phyloP scores from a whole-genome alignment of 2,888 invertebrate species.

The Hipparchia sbordonii region DNA sequence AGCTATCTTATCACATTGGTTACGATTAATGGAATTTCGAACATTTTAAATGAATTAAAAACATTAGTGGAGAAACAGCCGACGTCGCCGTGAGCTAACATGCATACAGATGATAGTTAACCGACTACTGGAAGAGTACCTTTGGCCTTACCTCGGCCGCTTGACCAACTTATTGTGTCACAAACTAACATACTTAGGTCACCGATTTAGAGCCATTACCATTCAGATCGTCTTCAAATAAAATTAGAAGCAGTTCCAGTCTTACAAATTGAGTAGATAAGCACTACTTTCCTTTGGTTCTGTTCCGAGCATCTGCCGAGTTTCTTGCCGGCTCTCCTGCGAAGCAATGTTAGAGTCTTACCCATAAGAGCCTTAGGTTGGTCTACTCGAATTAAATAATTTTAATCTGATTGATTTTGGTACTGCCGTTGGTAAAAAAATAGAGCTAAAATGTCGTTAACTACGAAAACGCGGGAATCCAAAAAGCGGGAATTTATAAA shows the following conservation, averaged over 20 bases:
- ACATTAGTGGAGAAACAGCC: constrained; percentile 10
- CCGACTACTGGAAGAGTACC: constrained; percentile 49
- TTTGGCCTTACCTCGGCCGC: constrained; percentile 57
- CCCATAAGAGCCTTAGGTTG: too few species aligned
- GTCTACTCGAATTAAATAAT: background rate
- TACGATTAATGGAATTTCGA: background rate
- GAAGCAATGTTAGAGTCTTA: too few species aligned
- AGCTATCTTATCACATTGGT: background rate
- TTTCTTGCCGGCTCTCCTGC: too few species aligned
- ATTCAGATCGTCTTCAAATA: constrained; percentile 58
- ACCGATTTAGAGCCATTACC: constrained; percentile 67
- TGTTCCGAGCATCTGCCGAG: too few species aligned
- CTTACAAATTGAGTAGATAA: constrained; percentile 47
- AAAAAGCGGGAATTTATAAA: too few species aligned
- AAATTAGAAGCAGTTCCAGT: constrained; percentile 53
- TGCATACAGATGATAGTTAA: constrained; percentile 61
- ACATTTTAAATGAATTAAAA: background rate
- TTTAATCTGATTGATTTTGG: background rate
- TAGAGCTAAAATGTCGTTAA: too few species aligned
- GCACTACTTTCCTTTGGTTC: constrained; percentile 19
- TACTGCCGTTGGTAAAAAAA: background rate
- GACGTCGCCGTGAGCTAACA: constrained; percentile 26
- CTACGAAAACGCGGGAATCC: too few species aligned
- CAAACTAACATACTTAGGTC: constrained; percentile 53
- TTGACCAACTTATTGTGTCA: constrained; percentile 71